Evolutionary conservation across 2,797 vertebrate species (phyloP), one percentile per base, ranked within the genome.

Genomic region (Artibeus lituratus): DNA sequence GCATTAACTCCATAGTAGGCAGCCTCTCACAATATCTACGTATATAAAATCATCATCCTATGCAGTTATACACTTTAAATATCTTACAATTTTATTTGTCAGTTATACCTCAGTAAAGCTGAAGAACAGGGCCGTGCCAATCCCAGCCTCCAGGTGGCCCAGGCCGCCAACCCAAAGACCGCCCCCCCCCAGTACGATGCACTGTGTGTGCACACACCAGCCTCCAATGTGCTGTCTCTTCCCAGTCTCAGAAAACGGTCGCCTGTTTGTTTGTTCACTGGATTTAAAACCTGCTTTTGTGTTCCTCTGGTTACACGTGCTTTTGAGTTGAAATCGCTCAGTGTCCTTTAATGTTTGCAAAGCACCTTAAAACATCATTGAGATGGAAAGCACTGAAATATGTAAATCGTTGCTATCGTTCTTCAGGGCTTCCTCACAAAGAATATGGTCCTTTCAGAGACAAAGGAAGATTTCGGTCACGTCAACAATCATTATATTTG

Each of bases 321-420:
- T 93, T 91, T 94, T 76, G 85, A 85, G 49, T 91, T 62, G 86
- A 95, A 95, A 96, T 91, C 77, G 55, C 91, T 95, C 51, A 81
- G 32, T 91, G 87, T 59, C 83, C 93, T 95, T 96, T 93, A 95
- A 94, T 93, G 92, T 95, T 95, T 96, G 78, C 94, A 95, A 85
- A 96, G 70, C 76, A 91, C 91, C 91, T 67, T 96, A 96, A 67
- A 96, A 95, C 87, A 95, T 94, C 94, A 83, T 39, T 84, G 76
- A 82, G 87, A 93, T 93, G 90, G 96, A 96, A 97, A 95, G 83
- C 91, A 93, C 93, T 96, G 93, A 96, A 93, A 95, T 96, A 96
- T 96, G 97, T 94, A 96, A 95, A 98, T 97, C 85, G 83, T 93
- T 94, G 78, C 94, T 96, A 94, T 97, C 96, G 95, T 97, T 96